phyloP scores from a whole-genome alignment of 2,888 invertebrate species.

The Trichogramma dendrolimi region DNA sequence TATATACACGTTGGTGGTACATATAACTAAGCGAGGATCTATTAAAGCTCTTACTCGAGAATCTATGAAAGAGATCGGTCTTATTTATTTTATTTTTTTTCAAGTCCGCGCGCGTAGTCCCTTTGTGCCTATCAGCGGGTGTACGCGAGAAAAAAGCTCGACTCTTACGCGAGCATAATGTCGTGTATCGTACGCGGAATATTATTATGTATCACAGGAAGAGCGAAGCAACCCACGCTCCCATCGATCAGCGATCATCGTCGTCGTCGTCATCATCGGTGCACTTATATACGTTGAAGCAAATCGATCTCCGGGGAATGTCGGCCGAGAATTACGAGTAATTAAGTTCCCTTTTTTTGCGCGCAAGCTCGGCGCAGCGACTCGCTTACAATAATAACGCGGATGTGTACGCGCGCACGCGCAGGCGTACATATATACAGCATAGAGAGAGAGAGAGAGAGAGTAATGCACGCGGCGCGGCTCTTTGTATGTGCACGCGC shows the following conservation, averaged over 20 bases:
- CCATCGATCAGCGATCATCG: background rate
- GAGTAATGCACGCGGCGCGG: constrained; percentile 12
- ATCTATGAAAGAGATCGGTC: too few relatives aligned
- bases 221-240: constrained; percentile 7
- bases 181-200: too few relatives aligned
- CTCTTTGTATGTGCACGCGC: constrained; percentile 4
- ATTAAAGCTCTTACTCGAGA: too few relatives aligned
- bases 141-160: too few relatives aligned
- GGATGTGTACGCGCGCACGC: constrained; percentile 39
- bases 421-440: background rate
- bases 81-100: too few relatives aligned
- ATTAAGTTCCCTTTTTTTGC: constrained; percentile 34
- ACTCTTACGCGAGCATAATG: too few relatives aligned
- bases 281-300: constrained; percentile 22
- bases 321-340: constrained; percentile 16
- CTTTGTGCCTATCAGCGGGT: too few relatives aligned
- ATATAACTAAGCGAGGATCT: too few relatives aligned
- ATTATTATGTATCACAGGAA: background rate
- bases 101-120: too few relatives aligned
- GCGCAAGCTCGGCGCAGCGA: constrained; percentile 28
- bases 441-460: background rate
- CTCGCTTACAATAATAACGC: constrained; percentile 42
- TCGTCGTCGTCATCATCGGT: background rate
- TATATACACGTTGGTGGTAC: too few relatives aligned
- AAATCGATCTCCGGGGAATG: constrained; percentile 12